A percentile compares a stretch with the other conserved stretches of the same genome.
Evolutionary conservation across 2,888 invertebrate genomes (phyloP).

Genomic region (Meteorus cinctellus): DNA sequence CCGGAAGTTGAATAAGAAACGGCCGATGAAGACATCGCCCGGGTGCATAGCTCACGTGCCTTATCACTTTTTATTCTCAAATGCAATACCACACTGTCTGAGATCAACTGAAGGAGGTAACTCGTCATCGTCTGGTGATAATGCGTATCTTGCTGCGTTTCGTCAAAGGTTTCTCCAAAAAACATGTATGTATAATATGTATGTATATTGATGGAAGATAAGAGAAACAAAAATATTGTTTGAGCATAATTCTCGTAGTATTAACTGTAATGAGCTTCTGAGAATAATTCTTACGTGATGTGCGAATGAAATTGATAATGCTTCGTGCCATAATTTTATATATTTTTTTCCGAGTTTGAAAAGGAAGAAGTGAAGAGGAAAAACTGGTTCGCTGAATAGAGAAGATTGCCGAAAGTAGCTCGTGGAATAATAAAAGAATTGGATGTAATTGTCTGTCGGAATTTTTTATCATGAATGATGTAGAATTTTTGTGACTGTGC

Average conservation of each 20-base stretch:
- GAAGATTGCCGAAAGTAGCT: not conserved
- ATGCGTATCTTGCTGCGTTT: not conserved
- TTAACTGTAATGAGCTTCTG: not conserved
- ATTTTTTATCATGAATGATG: not conserved
- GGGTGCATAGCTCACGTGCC: slow-evolving; percentile 65
- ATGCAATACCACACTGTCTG: not conserved
- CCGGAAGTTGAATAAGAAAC: slow-evolving; percentile 58
- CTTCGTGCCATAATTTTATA: not conserved
- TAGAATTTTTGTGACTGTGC: not conserved
- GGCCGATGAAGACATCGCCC: slow-evolving; percentile 71
- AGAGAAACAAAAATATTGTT: slow-evolving; percentile 4
- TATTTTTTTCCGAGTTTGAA: not conserved
- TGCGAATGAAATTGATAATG: not conserved
- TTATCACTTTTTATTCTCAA: slow-evolving; percentile 13
- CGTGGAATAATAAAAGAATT: not conserved
- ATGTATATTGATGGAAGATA: slow-evolving; percentile 11
- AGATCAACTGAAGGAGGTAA: not conserved
- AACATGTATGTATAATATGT: not conserved
- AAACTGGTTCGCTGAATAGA: not conserved
- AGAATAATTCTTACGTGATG: not conserved
- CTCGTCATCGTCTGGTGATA: not conserved
- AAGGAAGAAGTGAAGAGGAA: slow-evolving; percentile 5
- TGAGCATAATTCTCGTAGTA: not conserved
- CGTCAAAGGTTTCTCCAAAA: not conserved
- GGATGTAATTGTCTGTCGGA: not conserved